phyloP scores from a whole-genome alignment of 2,888 invertebrate genomes.

The Minunthozetes semirufus region DNA sequence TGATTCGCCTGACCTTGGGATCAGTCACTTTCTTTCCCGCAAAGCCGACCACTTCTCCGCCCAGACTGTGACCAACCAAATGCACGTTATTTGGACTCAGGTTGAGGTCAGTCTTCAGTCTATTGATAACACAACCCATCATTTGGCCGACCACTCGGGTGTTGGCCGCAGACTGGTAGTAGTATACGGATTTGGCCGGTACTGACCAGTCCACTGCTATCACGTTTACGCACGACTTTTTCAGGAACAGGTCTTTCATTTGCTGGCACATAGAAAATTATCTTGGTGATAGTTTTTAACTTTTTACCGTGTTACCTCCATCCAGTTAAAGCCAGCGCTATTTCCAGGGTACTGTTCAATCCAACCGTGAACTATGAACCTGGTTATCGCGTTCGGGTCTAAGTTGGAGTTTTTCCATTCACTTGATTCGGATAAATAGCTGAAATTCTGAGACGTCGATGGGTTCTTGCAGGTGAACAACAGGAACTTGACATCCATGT shows the following conservation, averaged over 20 bases:
- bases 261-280: neutral
- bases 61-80: neutral
- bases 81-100: neutral
- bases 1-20: neutral
- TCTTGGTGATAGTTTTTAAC: neutral
- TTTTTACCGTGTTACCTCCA: neutral
- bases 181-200: too few species aligned
- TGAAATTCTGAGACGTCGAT: neutral
- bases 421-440: neutral
- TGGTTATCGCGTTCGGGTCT: neutral
- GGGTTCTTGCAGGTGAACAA: conserved; percentile 6
- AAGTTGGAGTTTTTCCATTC: neutral
- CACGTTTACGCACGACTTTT: neutral
- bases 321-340: neutral
- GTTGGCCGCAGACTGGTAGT: too few species aligned
- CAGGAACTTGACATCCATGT: conserved; percentile 22
- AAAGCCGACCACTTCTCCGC: neutral
- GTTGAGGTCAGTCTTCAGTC: neutral
- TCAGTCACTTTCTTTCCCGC: neutral
- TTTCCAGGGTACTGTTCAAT: neutral
- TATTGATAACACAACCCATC: neutral
- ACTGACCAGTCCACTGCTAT: too few species aligned
- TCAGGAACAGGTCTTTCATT: neutral
- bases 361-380: neutral
- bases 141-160: neutral